A percentile compares a stretch with the other conserved stretches of the same genome.
Evolutionary conservation across 2,797 vertebrate species (phyloP).

Genomic region (Halcyon smyrnensis): DNA sequence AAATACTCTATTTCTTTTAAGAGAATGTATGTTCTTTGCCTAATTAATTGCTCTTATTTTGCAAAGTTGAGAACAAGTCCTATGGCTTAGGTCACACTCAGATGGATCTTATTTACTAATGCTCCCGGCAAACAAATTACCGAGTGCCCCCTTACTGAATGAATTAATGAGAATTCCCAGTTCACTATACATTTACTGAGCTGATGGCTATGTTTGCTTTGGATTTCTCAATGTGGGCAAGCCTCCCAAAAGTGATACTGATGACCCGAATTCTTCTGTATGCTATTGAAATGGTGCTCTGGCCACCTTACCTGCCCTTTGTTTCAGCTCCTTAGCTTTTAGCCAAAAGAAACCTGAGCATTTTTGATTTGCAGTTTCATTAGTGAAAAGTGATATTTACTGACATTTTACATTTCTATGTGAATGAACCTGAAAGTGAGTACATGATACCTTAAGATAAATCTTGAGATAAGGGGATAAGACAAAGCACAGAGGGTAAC

Average conservation of each 20-base stretch:
- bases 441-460: background rate
- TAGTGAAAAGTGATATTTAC: background rate
- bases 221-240: background rate
- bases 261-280: background rate
- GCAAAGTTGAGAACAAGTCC: background rate
- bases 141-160: background rate
- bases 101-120: conserved; percentile 18
- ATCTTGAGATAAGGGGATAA: background rate
- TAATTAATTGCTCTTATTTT: background rate
- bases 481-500: background rate
- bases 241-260: background rate
- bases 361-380: background rate
- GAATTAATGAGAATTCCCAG: background rate
- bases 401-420: background rate
- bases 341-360: background rate
- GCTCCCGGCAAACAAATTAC: conserved; percentile 13
- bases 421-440: background rate
- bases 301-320: background rate
- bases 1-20: background rate
- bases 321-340: background rate
- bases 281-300: background rate
- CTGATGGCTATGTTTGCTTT: background rate
- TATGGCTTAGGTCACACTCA: background rate
- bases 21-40: background rate
- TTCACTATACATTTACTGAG: background rate